phyloP scores from a whole-genome alignment of 2,797 vertebrate species.

The Cryptoblepharus egeriae region DNA sequence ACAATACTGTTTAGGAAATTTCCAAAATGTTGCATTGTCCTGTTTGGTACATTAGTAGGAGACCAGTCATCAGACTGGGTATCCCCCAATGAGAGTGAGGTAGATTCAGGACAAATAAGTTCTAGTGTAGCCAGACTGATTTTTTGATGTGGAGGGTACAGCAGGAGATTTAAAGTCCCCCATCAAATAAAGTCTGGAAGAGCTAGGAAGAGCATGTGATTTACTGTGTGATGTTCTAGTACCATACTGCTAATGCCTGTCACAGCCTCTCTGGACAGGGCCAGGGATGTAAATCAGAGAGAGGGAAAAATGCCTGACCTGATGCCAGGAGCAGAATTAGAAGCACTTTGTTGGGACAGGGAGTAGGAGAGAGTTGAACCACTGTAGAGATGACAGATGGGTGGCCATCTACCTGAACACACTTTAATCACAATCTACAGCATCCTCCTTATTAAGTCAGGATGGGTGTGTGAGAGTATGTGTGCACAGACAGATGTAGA shows the following conservation, averaged over 20 bases:
- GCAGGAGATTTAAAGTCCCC: background rate
- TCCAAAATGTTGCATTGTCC: background rate
- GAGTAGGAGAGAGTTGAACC: background rate
- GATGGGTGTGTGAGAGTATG: too few relatives aligned
- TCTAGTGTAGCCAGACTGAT: background rate
- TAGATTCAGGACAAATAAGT: background rate
- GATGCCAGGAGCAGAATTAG: constrained; percentile 26
- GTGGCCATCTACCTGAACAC: background rate
- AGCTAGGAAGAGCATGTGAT: background rate
- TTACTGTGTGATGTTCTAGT: constrained; percentile 11
- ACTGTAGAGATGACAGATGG: background rate
- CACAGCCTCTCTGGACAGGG: background rate
- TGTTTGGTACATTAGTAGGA: background rate
- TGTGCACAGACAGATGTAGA: too few relatives aligned
- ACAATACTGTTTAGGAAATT: background rate
- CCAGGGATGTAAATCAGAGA: constrained; percentile 24
- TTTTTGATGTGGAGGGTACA: background rate
- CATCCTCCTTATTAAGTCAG: background rate
- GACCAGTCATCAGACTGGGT: background rate
- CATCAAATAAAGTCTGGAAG: background rate
- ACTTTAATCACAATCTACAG: background rate
- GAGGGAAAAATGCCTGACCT: constrained; percentile 1
- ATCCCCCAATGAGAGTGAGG: background rate
- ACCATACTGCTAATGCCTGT: background rate
- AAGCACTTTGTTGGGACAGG: constrained; percentile 9